Evolutionary conservation across 1,140 invertebrate species (phyloP).

Genomic region (Ectropis grisescens): DNA sequence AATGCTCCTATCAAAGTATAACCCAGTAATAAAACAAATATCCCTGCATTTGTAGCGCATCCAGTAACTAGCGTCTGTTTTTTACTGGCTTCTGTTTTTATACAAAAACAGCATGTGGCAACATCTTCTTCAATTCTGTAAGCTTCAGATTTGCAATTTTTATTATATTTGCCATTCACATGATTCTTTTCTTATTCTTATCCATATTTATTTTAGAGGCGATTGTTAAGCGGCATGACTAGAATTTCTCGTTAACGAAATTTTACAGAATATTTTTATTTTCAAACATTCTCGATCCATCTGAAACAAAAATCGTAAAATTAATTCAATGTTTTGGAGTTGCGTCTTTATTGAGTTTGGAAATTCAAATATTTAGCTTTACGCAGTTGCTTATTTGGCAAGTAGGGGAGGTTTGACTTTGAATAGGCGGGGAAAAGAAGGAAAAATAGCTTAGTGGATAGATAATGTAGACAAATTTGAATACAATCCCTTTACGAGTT

Average conservation of each 20-base stretch:
- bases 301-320: too few relatives aligned
- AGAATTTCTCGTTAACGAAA: slow-evolving; percentile 79
- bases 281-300: too few relatives aligned
- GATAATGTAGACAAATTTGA: too few relatives aligned
- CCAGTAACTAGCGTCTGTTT: slow-evolving; percentile 77
- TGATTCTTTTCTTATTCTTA: slow-evolving; percentile 59
- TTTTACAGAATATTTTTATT: slow-evolving; percentile 77
- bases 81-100: slow-evolving; percentile 75
- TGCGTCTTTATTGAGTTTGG: slow-evolving; percentile 74
- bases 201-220: slow-evolving; percentile 72
- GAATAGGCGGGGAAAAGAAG: too few relatives aligned
- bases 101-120: slow-evolving; percentile 74
- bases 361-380: too few relatives aligned
- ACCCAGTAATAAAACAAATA: slow-evolving; percentile 87
- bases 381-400: too few relatives aligned
- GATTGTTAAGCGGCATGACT: too few relatives aligned
- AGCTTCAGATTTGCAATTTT: slow-evolving; percentile 47
- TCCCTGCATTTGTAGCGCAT: slow-evolving; percentile 88
- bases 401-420: too few relatives aligned
- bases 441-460: too few relatives aligned
- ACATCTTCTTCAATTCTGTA: slow-evolving; percentile 40
- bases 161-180: slow-evolving; percentile 54
- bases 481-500: too few relatives aligned
- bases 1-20: slow-evolving; percentile 92
- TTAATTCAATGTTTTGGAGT: too few relatives aligned